A percentile compares a stretch with the other conserved stretches of the same genome.
These are phyloP conservation scores for Ciconia nigra DNA, from an alignment of 2,797 vertebrate genomes.

Conservation along the genomic window DNA sequence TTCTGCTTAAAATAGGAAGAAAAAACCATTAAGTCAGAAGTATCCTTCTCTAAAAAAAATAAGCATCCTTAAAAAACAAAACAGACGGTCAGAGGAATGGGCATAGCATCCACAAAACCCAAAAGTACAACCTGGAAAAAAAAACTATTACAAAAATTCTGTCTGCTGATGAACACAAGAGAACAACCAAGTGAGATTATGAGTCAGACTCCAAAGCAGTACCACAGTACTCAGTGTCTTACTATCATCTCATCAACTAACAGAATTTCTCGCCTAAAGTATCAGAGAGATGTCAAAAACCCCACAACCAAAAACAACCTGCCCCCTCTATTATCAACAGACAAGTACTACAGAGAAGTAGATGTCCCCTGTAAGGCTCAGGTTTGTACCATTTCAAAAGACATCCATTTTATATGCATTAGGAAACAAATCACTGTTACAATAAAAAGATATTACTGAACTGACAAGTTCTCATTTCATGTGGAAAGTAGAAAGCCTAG, in stretches of 20 bases:
- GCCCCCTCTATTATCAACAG: neutral
- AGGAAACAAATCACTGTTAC: neutral
- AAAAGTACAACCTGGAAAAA: neutral
- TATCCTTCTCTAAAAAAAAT: neutral
- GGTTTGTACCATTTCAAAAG: neutral
- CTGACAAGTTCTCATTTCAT: neutral
- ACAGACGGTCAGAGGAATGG: neutral
- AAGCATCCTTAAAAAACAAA: neutral
- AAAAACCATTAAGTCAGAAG: neutral
- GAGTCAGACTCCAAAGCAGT: neutral
- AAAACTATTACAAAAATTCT: neutral
- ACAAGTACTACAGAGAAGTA: neutral
- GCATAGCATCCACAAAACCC: neutral
- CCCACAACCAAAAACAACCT: neutral
- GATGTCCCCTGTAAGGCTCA: neutral
- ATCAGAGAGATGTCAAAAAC: neutral
- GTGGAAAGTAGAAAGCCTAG: neutral
- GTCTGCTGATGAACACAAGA: neutral
- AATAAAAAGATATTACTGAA: neutral
- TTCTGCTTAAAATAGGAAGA: neutral
- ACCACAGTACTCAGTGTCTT: neutral
- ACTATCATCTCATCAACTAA: neutral
- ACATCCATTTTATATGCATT: neutral
- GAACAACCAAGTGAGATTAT: neutral
- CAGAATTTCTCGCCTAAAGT: neutral